Percentiles rank a stretch among this genome's conserved stretches.
These are phyloP conservation scores for Drosophila carrolli DNA, from an alignment of 1,140 invertebrate genomes.

Conservation along the genomic window DNA sequence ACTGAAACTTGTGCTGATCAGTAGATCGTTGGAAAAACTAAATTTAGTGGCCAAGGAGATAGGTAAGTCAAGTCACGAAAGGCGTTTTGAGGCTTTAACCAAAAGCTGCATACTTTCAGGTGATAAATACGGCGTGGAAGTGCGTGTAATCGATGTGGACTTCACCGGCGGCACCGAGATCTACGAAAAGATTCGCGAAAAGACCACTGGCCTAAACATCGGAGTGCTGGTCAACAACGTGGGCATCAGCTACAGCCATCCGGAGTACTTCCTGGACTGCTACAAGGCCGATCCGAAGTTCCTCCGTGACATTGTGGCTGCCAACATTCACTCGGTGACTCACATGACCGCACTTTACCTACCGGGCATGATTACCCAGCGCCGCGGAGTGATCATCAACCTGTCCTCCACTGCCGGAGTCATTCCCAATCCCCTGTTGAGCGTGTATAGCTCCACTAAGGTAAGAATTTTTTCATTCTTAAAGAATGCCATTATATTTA, in stretches of 20 bases:
- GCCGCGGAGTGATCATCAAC: constrained; percentile 96
- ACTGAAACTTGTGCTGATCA: constrained; percentile 95
- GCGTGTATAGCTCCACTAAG: constrained; percentile 96
- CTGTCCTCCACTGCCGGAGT: constrained; percentile 93
- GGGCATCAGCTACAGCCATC: constrained; percentile 95
- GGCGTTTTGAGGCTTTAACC: background rate
- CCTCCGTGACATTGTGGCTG: constrained; percentile 88
- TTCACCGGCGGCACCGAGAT: constrained; percentile 90
- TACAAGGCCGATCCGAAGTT: constrained; percentile 86
- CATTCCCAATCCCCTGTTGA: constrained; percentile 92
- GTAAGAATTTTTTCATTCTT: constrained; percentile 83
- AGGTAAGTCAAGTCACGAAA: constrained; percentile 39
- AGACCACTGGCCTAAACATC: constrained; percentile 92
- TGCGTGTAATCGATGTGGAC: constrained; percentile 93
- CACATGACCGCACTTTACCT: constrained; percentile 94
- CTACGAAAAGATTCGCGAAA: constrained; percentile 91
- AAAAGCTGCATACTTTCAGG: constrained; percentile 85
- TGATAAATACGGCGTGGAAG: constrained; percentile 90
- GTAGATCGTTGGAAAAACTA: constrained; percentile 93
- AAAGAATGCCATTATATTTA: no score
- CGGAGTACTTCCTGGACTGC: constrained; percentile 92
- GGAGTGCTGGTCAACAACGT: constrained; percentile 98
- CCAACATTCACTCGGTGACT: constrained; percentile 91
- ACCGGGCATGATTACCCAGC: constrained; percentile 94
- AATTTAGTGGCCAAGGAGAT: constrained; percentile 93